Evolutionary conservation across 2,797 vertebrate genomes (phyloP), one percentile per base, ranked within the genome.

Genomic region (Helicolenus hilgendorfi): DNA sequence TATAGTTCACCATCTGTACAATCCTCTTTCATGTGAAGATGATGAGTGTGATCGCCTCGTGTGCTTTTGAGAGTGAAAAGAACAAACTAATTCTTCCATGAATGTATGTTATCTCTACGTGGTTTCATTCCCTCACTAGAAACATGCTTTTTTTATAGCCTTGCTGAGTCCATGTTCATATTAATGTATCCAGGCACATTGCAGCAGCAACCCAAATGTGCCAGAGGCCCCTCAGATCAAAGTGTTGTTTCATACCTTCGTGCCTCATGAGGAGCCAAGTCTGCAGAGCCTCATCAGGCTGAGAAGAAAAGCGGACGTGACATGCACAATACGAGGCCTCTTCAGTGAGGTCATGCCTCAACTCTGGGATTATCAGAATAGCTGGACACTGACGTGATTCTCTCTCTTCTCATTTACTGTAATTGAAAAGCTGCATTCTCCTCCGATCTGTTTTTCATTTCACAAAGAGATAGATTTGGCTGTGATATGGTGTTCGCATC

Each of bases 301-400:
- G 20, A 81, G 83, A 77, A 55, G 64, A 79, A 87, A 72, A 87
- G 68, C 22, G 49, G 69, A 86, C 65, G 59, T 87, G 87, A 95
- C 85, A 78, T 29, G 14, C 80, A 49, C 83, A 71, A 70, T 70
- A 35, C 35, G 77, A 83, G 85, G 89, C 86, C 53, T 84, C 83
- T 38, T 79, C 59, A 26, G 58, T 91, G 92, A 91, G 64, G 70
- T 96, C 92, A 89, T 81, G 62, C 41, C 74, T 84, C 77, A 70
- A 41, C 83, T 33, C 68, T 65, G 79, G 81, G 87, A 92, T 95
- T 67, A 92, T 88, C 73, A 58, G 69, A 81, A 90, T 93, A 89
- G 70, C 83, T 91, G 79, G 15, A 76, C 80, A 67, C 83, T 92
- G 94, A 95, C 75, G 80, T 89, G 55, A 77, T 83, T 64, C 63